Evolutionary conservation across 2,888 invertebrate species (phyloP).

Genomic region (Hypomecis punctinalis): DNA sequence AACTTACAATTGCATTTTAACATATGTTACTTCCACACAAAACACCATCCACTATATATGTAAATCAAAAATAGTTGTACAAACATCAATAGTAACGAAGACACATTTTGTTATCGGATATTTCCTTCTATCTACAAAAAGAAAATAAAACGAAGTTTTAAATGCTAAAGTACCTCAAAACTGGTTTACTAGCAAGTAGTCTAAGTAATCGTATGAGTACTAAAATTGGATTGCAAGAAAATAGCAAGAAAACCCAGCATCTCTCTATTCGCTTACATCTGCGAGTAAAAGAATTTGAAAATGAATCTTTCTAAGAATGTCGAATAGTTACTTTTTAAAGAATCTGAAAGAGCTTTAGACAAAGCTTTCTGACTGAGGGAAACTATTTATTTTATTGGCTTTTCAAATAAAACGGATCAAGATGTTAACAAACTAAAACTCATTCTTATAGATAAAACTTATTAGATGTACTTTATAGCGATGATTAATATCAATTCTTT

Average conservation of each 20-base stretch:
- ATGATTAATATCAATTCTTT: too few species aligned
- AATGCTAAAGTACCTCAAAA: background rate
- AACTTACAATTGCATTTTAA: too few species aligned
- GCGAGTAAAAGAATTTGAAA: slow-evolving; percentile 19
- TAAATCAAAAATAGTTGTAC: too few species aligned
- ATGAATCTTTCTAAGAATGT: slow-evolving; percentile 22
- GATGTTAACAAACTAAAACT: slow-evolving; percentile 15
- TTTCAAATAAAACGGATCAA: slow-evolving; percentile 11
- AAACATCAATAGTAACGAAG: too few species aligned
- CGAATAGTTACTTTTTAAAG: slow-evolving; percentile 23
- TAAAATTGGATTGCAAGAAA: slow-evolving; percentile 21
- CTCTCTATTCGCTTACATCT: slow-evolving; percentile 3
- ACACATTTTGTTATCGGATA: too few species aligned
- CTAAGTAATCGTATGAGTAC: background rate
- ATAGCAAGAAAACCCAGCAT: slow-evolving; percentile 8
- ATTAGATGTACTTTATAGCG: background rate
- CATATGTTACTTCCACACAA: too few species aligned
- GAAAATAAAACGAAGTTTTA: background rate
- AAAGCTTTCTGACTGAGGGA: slow-evolving; percentile 13
- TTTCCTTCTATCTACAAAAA: too few species aligned
- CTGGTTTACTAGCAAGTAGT: background rate
- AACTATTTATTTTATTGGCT: slow-evolving; percentile 31
- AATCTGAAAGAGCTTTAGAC: slow-evolving; percentile 20
- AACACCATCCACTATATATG: too few species aligned
- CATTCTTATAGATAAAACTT: background rate